phyloP scores from a whole-genome alignment of 1,140 invertebrate species.

The Neomicropteryx cornuta region DNA sequence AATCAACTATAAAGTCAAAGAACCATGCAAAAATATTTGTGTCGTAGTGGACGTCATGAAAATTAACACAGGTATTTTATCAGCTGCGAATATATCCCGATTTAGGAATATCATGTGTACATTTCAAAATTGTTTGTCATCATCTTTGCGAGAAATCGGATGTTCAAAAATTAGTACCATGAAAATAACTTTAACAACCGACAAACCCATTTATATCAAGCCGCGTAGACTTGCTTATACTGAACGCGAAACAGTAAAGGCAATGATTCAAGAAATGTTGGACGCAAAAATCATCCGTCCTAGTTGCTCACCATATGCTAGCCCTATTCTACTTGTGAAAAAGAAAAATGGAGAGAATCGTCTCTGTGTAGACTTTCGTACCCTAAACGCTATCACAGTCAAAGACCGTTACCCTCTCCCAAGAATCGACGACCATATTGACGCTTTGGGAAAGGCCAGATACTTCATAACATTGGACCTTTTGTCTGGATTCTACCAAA shows the following conservation, averaged over 20 bases:
- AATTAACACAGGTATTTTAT: too few relatives aligned
- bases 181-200: neutral
- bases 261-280: constrained; percentile 10
- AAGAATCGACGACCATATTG: constrained; percentile 26
- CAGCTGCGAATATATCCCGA: too few relatives aligned
- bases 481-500: constrained; percentile 23
- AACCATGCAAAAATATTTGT: too few relatives aligned
- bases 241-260: constrained; percentile 11
- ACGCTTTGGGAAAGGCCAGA: constrained; percentile 19
- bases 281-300: constrained; percentile 10
- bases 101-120: too few relatives aligned
- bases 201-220: neutral
- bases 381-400: constrained; percentile 17
- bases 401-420: constrained; percentile 19
- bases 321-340: constrained; percentile 16
- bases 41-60: too few relatives aligned
- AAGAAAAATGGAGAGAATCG: constrained; percentile 17
- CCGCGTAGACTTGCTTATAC: constrained; percentile 2
- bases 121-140: neutral
- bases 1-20: too few relatives aligned
- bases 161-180: neutral
- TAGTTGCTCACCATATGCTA: constrained; percentile 14
- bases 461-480: constrained; percentile 28
- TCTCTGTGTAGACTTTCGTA: constrained; percentile 18
- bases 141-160: neutral